Evolutionary conservation across 2,113 vertebrate species (phyloP).

Genomic region (Tilapia sparmanii): DNA sequence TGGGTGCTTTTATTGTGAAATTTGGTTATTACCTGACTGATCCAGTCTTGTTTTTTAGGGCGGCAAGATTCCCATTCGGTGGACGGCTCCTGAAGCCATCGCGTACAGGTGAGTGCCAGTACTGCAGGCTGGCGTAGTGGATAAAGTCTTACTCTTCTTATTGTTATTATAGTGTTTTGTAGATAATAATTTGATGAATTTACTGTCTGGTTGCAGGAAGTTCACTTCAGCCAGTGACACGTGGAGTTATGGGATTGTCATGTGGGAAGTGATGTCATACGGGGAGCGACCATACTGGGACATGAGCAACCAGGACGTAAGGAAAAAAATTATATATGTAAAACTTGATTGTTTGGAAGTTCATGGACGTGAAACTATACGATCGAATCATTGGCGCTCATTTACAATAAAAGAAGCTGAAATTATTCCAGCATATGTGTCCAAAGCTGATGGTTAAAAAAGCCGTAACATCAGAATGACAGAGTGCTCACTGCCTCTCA

Average conservation of each 20-base stretch:
- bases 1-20: constrained; percentile 8
- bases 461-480: background rate
- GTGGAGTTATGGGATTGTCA: constrained; percentile 82
- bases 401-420: background rate
- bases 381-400: background rate
- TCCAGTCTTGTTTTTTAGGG: constrained; percentile 50
- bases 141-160: background rate
- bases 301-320: constrained; percentile 75
- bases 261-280: constrained; percentile 85
- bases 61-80: constrained; percentile 80
- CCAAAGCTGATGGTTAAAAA: background rate
- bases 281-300: constrained; percentile 79
- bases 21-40: fast-evolving
- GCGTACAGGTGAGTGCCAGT: constrained; percentile 44
- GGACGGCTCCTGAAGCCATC: constrained; percentile 81
- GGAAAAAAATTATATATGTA: fast-evolving
- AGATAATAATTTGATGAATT: fast-evolving
- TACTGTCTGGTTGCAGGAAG: constrained; percentile 56
- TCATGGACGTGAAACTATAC: fast-evolving
- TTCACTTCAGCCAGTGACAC: constrained; percentile 79
- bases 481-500: background rate
- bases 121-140: background rate
- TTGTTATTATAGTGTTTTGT: fast-evolving
- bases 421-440: background rate
- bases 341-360: background rate